Evolutionary conservation across 2,888 invertebrate genomes (phyloP).

Genomic region (Prosapia bicincta): DNA sequence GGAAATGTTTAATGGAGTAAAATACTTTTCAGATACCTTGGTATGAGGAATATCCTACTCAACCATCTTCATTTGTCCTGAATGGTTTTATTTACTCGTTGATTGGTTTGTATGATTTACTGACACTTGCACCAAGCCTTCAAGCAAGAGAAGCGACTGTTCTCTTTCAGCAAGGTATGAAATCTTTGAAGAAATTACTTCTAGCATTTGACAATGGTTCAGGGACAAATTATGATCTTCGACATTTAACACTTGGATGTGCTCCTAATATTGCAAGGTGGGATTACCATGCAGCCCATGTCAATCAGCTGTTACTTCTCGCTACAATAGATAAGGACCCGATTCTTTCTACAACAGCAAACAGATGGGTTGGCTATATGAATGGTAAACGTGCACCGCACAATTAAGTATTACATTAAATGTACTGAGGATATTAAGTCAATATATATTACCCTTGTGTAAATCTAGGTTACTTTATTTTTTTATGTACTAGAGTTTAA

Average conservation of each 20-base stretch:
- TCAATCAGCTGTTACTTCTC: slow-evolving; percentile 88
- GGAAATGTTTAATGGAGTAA: no score
- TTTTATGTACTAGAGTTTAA: not conserved
- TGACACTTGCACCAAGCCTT: slow-evolving; percentile 68
- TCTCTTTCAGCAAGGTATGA: slow-evolving; percentile 64
- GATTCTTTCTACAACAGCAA: slow-evolving; percentile 76
- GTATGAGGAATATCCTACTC: slow-evolving; percentile 99
- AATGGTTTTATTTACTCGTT: slow-evolving; percentile 98
- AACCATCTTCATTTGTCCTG: slow-evolving; percentile 89
- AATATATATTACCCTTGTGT: not conserved
- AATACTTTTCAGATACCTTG: slow-evolving; percentile 45
- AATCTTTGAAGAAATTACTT: slow-evolving; percentile 80
- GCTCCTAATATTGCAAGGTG: slow-evolving; percentile 94
- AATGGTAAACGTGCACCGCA: slow-evolving; percentile 91
- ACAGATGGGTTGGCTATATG: slow-evolving; percentile 94
- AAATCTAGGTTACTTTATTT: not conserved
- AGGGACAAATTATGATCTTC: slow-evolving; percentile 85
- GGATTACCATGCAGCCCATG: slow-evolving; percentile 99
- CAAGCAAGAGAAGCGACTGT: slow-evolving; percentile 61
- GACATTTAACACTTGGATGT: slow-evolving; percentile 86
- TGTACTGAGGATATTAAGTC: not conserved
- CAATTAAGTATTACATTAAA: slow-evolving; percentile 57
- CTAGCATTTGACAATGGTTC: slow-evolving; percentile 93
- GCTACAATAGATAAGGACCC: slow-evolving; percentile 82
- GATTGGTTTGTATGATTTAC: slow-evolving; percentile 88